phyloP scores from a whole-genome alignment of 2,888 invertebrate species.

The Diachrysia chrysitis region DNA sequence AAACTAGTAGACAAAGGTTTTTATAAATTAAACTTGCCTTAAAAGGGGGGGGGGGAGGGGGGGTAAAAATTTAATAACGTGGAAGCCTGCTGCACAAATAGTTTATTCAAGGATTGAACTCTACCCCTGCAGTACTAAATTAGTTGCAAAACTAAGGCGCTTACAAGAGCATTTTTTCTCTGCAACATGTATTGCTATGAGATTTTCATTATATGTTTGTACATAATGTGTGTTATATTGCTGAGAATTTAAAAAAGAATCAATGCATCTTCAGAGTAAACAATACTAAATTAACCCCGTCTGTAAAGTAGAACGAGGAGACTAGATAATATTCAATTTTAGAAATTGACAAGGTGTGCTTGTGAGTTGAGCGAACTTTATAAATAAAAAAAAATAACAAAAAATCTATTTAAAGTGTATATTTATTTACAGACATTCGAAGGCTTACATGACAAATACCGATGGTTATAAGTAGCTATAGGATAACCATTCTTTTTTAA shows the following conservation, averaged over 20 bases:
- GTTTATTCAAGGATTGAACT: neutral
- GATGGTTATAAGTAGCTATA: conserved; percentile 14
- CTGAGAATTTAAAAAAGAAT: no score
- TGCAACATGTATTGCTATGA: neutral
- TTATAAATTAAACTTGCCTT: neutral
- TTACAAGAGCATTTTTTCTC: conserved; percentile 7
- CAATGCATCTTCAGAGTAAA: neutral
- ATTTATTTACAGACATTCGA: conserved; percentile 46
- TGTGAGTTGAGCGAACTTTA: no score
- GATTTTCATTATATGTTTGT: neutral
- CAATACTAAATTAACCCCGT: neutral
- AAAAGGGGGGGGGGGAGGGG: no score
- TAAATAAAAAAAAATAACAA: neutral
- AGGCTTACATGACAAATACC: conserved; percentile 7
- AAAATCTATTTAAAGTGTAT: neutral
- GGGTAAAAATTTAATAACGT: neutral
- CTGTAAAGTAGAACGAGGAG: conserved; percentile 2
- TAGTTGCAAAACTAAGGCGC: neutral
- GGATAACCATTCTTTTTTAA: conserved; percentile 7
- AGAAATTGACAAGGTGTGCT: neutral
- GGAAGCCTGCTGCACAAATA: neutral
- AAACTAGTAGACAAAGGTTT: neutral
- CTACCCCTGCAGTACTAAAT: neutral
- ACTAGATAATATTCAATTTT: no score
- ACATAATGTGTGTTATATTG: neutral